Conservation (phyloP, 2,797 vertebrate genomes). For the Artibeus lituratus region DNA sequence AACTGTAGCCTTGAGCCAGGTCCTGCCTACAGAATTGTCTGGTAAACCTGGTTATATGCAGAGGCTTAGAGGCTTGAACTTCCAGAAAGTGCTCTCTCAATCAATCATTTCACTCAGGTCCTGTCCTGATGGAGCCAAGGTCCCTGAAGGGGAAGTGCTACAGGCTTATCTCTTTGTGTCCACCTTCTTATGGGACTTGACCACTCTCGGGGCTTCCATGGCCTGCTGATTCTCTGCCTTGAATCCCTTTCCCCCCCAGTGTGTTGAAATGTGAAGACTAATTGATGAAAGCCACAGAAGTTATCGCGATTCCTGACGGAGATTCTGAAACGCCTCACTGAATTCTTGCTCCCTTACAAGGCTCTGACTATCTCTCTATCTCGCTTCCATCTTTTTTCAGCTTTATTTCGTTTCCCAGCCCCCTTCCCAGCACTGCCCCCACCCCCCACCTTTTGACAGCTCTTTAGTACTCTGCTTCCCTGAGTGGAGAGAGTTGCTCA, state of each 20-base stretch:
- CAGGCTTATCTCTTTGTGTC: not conserved
- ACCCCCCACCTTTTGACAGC: not conserved
- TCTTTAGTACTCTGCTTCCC: slow-evolving; percentile 25
- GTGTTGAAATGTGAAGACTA: not conserved
- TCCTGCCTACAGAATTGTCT: not conserved
- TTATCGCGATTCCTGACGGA: not conserved
- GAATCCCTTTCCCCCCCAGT: rapidly evolving
- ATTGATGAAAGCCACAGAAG: not conserved
- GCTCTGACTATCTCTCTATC: slow-evolving; percentile 10
- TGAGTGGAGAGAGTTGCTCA: slow-evolving; percentile 43
- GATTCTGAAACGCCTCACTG: not conserved
- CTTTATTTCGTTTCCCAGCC: slow-evolving; percentile 3
- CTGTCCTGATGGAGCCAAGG: not conserved
- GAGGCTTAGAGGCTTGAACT: not conserved
- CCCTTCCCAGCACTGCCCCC: not conserved
- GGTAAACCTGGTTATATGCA: not conserved
- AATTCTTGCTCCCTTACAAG: rapidly evolving
- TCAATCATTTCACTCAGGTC: slow-evolving; percentile 33
- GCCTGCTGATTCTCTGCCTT: not conserved
- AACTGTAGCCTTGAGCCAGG: slow-evolving; percentile 32
- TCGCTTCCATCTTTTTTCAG: not conserved
- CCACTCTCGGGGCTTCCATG: not conserved
- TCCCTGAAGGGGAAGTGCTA: not conserved
- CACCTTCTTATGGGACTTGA: not conserved
- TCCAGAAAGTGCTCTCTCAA: slow-evolving; percentile 50